Base-by-base conservation (phyloP, 1,140 invertebrate genomes). In the Antheraea pernyi region DNA sequence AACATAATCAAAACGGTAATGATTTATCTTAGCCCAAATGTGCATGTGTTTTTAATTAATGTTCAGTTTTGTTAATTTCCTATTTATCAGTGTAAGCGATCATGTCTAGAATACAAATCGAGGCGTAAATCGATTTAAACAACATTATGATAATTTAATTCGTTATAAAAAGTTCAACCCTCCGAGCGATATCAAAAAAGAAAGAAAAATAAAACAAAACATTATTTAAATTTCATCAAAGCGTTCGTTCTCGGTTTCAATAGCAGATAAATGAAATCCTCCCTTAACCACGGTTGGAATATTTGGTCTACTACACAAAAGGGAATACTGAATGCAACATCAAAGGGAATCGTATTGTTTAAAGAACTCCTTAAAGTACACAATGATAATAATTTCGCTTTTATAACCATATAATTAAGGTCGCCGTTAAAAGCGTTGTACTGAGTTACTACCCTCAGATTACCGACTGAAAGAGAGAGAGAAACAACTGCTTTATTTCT, bases 191-290 rank as follows among this genome's bases (percentile, higher is more conserved):
- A 53, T 53, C 13, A 53, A 16, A n/a, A 53, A 53, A n/a, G n/a
- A n/a, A 16, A 53, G 5, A 53, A 42, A 42, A 11, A 42, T 4
- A 42, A 42, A 53, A 53, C 46, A 53, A 53, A 53, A 5, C 46
- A 13, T 53, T 53, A 53, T 53, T 53, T 13, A 53, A 53, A 53
- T 53, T 53, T 53, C 46, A 53, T 53, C 46, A 53, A 53, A 53
- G 46, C 16, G 46, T 53, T 16, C 46, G 16, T 16, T 53, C 1
- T 53, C 46, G 46, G 46, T 53, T 42, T 53, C 46, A 53, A 53
- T 53, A 13, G 16, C 46, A 53, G 46, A 53, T 53, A 53, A 53
- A 53, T 53, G 46, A 53, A 53, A 53, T 53, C 46, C 46, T 53
- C 46, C 46, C 46, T 16, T 10, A 53, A n/a, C 46, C 46, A 53